Conservation (phyloP, 2,797 vertebrate genomes). For the Takifugu rubripes region DNA sequence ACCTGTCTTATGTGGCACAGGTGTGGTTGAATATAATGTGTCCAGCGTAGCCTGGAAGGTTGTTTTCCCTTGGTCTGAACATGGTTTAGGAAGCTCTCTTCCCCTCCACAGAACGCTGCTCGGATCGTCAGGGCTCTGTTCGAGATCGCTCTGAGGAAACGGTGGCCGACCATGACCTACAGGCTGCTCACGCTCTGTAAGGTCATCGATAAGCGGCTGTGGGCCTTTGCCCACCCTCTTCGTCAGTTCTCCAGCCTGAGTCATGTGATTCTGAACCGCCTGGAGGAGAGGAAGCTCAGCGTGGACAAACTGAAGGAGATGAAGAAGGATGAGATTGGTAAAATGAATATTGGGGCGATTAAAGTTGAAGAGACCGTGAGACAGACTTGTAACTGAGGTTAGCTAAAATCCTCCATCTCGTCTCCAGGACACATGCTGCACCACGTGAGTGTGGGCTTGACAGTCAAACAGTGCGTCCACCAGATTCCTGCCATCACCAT, state of each 20-base stretch:
- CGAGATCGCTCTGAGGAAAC: slow-evolving; percentile 93
- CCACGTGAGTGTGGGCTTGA: slow-evolving; percentile 92
- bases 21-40: slow-evolving; percentile 60
- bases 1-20: slow-evolving; percentile 96
- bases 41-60: too few species aligned
- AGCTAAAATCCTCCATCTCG: not conserved
- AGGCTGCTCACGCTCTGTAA: slow-evolving; percentile 94
- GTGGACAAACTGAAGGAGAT: slow-evolving; percentile 96
- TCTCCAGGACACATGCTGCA: slow-evolving; percentile 95
- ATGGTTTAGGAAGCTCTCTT: not conserved
- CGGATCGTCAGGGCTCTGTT: slow-evolving; percentile 95
- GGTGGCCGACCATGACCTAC: slow-evolving; percentile 96
- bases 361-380: too few species aligned
- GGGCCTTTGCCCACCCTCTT: slow-evolving; percentile 91
- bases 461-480: slow-evolving; percentile 95
- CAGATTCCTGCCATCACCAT: slow-evolving; percentile 91
- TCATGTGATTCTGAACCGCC: slow-evolving; percentile 79
- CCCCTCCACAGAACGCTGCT: slow-evolving; percentile 85
- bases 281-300: slow-evolving; percentile 92
- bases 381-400: too few species aligned
- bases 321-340: slow-evolving; percentile 98
- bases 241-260: slow-evolving; percentile 88
- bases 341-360: slow-evolving; percentile 27
- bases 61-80: too few species aligned
- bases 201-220: slow-evolving; percentile 93